phyloP scores from a whole-genome alignment of 2,888 invertebrate genomes.

The Lasioglossum villosulum region DNA sequence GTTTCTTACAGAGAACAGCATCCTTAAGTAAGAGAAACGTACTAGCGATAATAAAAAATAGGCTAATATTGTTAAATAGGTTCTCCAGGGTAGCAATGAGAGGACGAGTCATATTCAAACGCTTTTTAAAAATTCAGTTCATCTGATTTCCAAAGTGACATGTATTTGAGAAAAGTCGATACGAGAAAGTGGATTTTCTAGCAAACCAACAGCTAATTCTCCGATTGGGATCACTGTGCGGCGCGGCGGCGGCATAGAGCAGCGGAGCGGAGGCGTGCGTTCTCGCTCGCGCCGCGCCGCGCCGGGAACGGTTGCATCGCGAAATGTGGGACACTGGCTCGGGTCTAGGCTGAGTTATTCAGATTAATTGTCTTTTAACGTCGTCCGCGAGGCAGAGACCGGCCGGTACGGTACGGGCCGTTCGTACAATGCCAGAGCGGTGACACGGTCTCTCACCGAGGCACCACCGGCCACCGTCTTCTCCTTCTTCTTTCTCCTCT shows the following conservation, averaged over 20 bases:
- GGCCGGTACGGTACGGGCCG: conserved; percentile 50
- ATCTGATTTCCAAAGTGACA: too few relatives aligned
- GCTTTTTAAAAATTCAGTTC: too few relatives aligned
- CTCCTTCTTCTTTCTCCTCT: background rate
- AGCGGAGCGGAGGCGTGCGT: conserved; percentile 32
- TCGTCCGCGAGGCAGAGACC: conserved; percentile 58
- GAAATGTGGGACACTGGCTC: conserved; percentile 67
- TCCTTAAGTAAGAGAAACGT: too few relatives aligned
- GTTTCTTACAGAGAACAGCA: too few relatives aligned
- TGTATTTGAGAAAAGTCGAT: too few relatives aligned
- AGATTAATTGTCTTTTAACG: conserved; percentile 80
- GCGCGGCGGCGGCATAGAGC: background rate
- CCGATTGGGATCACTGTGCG: too few relatives aligned
- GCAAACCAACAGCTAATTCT: too few relatives aligned
- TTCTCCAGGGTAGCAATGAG: too few relatives aligned
- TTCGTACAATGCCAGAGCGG: conserved; percentile 69
- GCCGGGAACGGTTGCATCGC: conserved; percentile 31
- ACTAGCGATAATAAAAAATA: too few relatives aligned
- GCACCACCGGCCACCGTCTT: background rate
- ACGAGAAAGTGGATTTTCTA: too few relatives aligned
- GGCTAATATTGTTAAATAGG: too few relatives aligned
- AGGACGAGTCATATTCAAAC: too few relatives aligned
- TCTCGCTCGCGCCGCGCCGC: background rate
- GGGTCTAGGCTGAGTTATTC: conserved; percentile 76
- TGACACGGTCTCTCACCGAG: conserved; percentile 55